phyloP scores from a whole-genome alignment of 2,797 vertebrate genomes.

The Craterocephalus amniculus region DNA sequence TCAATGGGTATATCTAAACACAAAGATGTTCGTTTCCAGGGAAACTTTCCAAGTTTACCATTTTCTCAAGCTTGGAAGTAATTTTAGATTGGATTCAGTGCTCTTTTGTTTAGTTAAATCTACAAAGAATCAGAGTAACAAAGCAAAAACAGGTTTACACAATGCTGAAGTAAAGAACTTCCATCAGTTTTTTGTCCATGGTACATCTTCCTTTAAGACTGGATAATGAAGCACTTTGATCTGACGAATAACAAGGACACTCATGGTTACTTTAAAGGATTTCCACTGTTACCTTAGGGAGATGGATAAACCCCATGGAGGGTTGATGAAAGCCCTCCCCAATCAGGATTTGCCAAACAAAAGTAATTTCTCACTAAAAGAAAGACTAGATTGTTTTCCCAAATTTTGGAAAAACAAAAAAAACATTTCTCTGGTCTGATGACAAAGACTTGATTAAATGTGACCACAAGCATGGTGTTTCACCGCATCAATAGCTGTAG shows the following conservation, averaged over 20 bases:
- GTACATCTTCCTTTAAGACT: background rate
- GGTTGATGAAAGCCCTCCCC: background rate
- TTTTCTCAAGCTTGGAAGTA: background rate
- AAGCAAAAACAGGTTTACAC: background rate
- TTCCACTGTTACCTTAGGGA: background rate
- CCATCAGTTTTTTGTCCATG: too few species aligned
- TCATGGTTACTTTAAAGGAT: background rate
- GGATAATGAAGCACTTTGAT: background rate
- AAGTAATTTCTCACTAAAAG: background rate
- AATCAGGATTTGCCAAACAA: background rate
- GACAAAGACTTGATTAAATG: background rate
- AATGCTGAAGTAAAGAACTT: background rate
- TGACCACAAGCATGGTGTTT: too few species aligned
- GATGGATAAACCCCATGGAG: too few species aligned
- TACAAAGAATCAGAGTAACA: too few species aligned
- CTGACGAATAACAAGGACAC: background rate
- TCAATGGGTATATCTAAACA: background rate
- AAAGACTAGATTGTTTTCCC: too few species aligned
- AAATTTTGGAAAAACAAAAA: too few species aligned
- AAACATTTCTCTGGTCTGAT: conserved; percentile 3
- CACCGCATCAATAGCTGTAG: background rate
- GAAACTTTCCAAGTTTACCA: background rate
- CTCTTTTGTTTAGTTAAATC: too few species aligned
- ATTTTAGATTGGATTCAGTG: background rate
- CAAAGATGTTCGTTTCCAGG: background rate